These are phyloP conservation scores for Proctacanthus coquilletti DNA, from an alignment of 1,140 invertebrate genomes.

Conservation along the genomic window DNA sequence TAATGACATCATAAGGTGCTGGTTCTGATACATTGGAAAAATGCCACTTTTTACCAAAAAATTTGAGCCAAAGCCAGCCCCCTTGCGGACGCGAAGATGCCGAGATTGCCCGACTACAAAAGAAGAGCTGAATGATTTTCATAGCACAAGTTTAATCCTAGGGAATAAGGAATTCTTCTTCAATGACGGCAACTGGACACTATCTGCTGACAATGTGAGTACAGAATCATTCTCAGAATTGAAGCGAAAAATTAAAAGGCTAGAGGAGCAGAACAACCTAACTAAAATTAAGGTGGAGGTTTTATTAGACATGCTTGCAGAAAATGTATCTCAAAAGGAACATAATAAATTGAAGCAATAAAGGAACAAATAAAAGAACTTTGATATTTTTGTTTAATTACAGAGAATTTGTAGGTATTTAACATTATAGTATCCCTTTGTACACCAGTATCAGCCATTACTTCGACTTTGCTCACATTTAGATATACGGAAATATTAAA, in stretches of 20 bases:
- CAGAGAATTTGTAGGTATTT: too few relatives aligned
- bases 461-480: too few relatives aligned
- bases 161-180: conserved; percentile 25
- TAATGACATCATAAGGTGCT: too few relatives aligned
- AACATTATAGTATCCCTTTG: too few relatives aligned
- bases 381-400: too few relatives aligned
- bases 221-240: conserved; percentile 20
- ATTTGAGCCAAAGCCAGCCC: conserved; percentile 24
- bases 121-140: conserved; percentile 22
- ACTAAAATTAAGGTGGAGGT: conserved; percentile 26
- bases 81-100: conserved; percentile 15
- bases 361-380: too few relatives aligned
- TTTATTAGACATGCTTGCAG: conserved; percentile 23
- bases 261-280: conserved; percentile 28
- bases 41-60: conserved; percentile 28
- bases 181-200: conserved; percentile 27
- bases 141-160: conserved; percentile 19
- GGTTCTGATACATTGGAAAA: too few relatives aligned
- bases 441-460: too few relatives aligned
- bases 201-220: conserved; percentile 17
- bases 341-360: too few relatives aligned
- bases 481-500: too few relatives aligned
- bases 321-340: conserved; percentile 23
- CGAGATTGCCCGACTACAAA: conserved; percentile 17
- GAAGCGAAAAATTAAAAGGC: conserved; percentile 17